Conservation (phyloP, 37 sponge, comb jelly and placozoan genomes). For the Ephydatia muelleri region DNA sequence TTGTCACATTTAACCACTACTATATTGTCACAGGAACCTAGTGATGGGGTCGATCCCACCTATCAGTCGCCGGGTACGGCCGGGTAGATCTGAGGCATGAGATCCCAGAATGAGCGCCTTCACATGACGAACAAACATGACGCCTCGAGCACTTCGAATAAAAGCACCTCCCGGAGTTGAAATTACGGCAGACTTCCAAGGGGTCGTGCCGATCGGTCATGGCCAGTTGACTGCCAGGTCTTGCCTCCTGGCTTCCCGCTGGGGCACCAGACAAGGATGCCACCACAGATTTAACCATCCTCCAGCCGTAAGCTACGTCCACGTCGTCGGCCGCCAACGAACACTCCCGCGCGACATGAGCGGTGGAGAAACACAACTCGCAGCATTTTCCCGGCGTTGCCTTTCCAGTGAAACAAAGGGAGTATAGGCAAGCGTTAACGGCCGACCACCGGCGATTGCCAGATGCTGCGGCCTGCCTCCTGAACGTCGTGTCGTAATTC, state of each 20-base stretch:
- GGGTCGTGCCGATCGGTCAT: background rate
- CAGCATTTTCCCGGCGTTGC: slow-evolving; percentile 9
- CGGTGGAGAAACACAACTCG: slow-evolving; percentile 26
- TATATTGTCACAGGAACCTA: background rate
- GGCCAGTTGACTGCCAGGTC: no score
- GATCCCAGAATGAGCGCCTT: background rate
- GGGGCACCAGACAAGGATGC: no score
- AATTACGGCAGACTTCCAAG: background rate
- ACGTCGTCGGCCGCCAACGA: background rate
- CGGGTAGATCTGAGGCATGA: background rate
- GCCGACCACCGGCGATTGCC: slow-evolving; percentile 38
- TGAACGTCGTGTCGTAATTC: slow-evolving; percentile 36
- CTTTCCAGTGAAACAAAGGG: slow-evolving; percentile 32
- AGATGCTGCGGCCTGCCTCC: slow-evolving; percentile 24
- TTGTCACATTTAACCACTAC: no score
- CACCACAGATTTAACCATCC: background rate
- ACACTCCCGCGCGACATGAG: slow-evolving; percentile 19
- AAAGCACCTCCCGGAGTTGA: background rate
- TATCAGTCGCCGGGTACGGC: background rate
- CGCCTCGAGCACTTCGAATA: background rate
- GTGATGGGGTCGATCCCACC: background rate
- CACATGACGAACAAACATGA: background rate
- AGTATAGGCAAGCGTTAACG: slow-evolving; percentile 30
- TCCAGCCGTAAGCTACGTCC: background rate
- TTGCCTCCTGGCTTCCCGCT: no score